Percentiles rank a stretch among this genome's conserved stretches.
Conservation (phyloP, 1,140 invertebrate species). For the Nylanderia fulva region DNA sequence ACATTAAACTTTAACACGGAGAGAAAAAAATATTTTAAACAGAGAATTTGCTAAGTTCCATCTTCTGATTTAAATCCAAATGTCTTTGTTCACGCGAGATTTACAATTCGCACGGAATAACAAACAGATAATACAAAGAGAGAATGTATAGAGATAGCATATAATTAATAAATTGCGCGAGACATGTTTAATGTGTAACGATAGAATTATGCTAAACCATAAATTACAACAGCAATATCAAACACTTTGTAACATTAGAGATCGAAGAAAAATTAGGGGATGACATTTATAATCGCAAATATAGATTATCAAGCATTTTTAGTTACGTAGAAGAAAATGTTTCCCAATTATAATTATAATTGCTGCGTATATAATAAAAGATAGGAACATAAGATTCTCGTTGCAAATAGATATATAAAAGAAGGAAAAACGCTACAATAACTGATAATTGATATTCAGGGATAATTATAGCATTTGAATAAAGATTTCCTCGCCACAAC, state of each 20-base stretch:
- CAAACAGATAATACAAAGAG: conserved; percentile 7
- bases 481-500: conserved; percentile 29
- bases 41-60: conserved; percentile 64
- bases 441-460: conserved; percentile 23
- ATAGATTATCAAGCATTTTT: conserved; percentile 14
- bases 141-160: background rate
- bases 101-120: conserved; percentile 1
- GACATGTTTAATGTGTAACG: background rate
- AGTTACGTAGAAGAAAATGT: background rate
- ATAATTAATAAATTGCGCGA: conserved; percentile 10
- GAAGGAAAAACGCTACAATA: background rate
- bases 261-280: conserved; percentile 32
- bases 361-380: conserved; percentile 3
- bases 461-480: conserved; percentile 20
- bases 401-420: background rate
- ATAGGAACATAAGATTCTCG: background rate
- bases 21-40: conserved; percentile 31
- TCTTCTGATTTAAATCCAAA: background rate
- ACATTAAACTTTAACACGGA: background rate
- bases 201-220: conserved; percentile 2
- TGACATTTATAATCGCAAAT: conserved; percentile 19
- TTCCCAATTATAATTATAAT: background rate
- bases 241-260: background rate
- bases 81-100: background rate
- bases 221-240: conserved; percentile 12